Evolutionary conservation across 2,888 invertebrate genomes (phyloP).

Genomic region (Standfussiana lucernea): DNA sequence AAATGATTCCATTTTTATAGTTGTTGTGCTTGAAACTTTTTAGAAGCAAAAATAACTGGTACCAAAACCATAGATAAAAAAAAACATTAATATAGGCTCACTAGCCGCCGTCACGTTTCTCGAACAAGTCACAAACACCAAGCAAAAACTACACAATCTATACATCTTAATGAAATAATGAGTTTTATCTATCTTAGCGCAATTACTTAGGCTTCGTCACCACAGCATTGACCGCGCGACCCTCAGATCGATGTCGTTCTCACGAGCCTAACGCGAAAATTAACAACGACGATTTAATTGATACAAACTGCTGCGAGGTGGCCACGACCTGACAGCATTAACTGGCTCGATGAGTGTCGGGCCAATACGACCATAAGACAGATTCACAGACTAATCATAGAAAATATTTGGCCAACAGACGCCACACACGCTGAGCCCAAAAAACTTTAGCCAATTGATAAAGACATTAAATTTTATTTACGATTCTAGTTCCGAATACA

Average conservation of each 20-base stretch:
- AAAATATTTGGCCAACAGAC: conserved; percentile 38
- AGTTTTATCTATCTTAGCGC: conserved; percentile 44
- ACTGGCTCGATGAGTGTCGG: conserved; percentile 63
- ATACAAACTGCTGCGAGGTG: conserved; percentile 79
- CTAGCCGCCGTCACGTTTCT: conserved; percentile 38
- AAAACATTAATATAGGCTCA: conserved; percentile 16
- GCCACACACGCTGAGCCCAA: conserved; percentile 12
- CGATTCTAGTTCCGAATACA: conserved; percentile 43
- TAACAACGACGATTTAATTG: conserved; percentile 87
- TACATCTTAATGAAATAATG: conserved; percentile 52
- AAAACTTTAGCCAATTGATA: conserved; percentile 41
- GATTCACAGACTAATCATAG: conserved; percentile 63
- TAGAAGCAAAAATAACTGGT: conserved; percentile 1
- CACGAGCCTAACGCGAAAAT: conserved; percentile 84
- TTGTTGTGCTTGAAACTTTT: conserved; percentile 18
- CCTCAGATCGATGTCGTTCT: conserved; percentile 75
- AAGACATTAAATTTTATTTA: conserved; percentile 50
- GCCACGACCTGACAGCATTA: conserved; percentile 66
- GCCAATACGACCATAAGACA: conserved; percentile 57
- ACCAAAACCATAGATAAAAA: not conserved
- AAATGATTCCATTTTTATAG: conserved; percentile 13
- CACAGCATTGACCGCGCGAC: conserved; percentile 71
- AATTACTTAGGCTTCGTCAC: conserved; percentile 65
- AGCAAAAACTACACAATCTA: conserved; percentile 40
- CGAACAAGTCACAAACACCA: conserved; percentile 19